Percentiles rank a stretch among this genome's conserved stretches.
phyloP scores from a whole-genome alignment of 2,113 vertebrate species.

The Perca fluviatilis region DNA sequence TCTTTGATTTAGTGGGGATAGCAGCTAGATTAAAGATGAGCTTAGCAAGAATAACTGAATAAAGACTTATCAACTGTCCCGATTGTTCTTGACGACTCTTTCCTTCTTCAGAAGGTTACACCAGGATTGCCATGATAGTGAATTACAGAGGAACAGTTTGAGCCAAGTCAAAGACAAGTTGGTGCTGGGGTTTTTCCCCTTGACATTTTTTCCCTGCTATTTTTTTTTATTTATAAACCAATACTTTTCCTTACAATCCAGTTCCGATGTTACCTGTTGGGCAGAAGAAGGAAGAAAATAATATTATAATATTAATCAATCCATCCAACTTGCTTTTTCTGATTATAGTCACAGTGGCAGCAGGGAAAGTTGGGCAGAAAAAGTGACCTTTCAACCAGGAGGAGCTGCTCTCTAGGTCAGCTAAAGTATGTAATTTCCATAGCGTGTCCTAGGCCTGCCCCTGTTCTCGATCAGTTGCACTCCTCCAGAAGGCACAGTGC shows the following conservation, averaged over 20 bases:
- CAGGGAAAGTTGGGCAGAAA: too few species aligned
- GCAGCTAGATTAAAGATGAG: constrained; percentile 53
- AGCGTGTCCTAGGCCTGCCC: background rate
- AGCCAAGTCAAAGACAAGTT: constrained; percentile 9
- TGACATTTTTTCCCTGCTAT: background rate
- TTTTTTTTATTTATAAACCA: background rate
- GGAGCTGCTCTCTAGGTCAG: background rate
- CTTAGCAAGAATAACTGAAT: constrained; percentile 44
- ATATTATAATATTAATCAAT: background rate
- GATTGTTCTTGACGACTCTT: constrained; percentile 54
- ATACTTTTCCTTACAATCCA: background rate
- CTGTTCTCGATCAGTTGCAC: background rate
- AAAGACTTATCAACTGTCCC: constrained; percentile 50
- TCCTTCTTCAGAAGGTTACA: constrained; percentile 40
- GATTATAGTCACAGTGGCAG: background rate
- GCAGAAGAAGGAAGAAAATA: background rate
- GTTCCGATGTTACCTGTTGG: background rate
- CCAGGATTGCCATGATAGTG: constrained; percentile 29
- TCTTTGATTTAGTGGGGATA: constrained; percentile 46
- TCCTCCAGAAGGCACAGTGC: background rate
- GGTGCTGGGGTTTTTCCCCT: background rate
- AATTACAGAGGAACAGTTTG: constrained; percentile 51
- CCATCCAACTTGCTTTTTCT: background rate
- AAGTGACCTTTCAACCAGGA: background rate
- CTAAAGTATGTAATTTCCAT: background rate